Percentiles rank a stretch among this genome's conserved stretches.
phyloP scores from a whole-genome alignment of 2,797 vertebrate genomes.

The Lates japonicus region DNA sequence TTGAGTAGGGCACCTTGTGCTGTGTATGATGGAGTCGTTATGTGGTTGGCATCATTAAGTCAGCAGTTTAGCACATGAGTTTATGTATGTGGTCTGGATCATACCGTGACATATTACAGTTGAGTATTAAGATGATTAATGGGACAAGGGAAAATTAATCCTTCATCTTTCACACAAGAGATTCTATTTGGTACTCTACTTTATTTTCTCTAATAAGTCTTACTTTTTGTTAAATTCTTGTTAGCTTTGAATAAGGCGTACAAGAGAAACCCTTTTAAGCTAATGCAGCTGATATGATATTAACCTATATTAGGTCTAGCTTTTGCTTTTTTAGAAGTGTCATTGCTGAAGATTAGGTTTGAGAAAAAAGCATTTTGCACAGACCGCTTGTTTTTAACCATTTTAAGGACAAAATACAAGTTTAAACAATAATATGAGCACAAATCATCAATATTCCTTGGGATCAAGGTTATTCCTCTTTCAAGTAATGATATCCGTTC shows the following conservation, averaged over 20 bases:
- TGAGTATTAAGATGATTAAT: neutral
- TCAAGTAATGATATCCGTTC: slow-evolving; percentile 8
- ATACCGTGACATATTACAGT: too few relatives aligned
- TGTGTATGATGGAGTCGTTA: neutral
- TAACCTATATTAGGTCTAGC: neutral
- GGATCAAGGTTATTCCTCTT: slow-evolving; percentile 19
- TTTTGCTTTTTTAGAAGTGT: neutral
- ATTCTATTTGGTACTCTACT: neutral
- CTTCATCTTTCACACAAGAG: neutral
- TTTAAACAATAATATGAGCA: neutral
- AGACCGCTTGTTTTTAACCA: neutral
- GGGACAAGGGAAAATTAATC: neutral
- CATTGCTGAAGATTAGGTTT: too few relatives aligned
- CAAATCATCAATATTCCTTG: slow-evolving; percentile 1
- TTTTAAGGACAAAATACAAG: neutral
- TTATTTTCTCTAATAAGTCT: too few relatives aligned
- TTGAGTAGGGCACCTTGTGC: neutral
- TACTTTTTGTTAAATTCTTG: neutral
- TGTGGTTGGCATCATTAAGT: neutral
- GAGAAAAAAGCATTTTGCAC: neutral
- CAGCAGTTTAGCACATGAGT: too few relatives aligned
- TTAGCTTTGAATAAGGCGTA: neutral
- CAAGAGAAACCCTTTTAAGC: neutral
- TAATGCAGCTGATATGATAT: neutral
- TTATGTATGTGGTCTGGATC: neutral